Evolutionary conservation across 2,113 vertebrate species (phyloP), one percentile per base, ranked within the genome.

Genomic region (Anarrhichthys ocellatus): DNA sequence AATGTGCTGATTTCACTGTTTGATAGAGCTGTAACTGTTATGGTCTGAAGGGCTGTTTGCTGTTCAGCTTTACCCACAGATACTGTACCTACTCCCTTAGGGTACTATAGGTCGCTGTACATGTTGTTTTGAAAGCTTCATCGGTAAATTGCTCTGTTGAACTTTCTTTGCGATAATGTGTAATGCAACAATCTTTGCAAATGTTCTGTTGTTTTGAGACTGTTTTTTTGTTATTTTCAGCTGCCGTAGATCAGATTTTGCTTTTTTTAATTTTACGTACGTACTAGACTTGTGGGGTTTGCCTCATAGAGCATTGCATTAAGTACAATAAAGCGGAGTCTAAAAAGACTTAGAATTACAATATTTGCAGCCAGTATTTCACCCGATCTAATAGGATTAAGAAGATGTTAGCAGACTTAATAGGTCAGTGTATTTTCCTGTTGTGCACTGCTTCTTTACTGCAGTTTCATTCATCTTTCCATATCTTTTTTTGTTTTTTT

Each of bases 1-100:
- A 40, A 76, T 83, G 78, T 83, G 81, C 87, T 91, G 88, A 80
- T 85, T 70, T 62, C 18, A 76, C 73, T 76, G 79, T 86, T 84
- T 66, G 56, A 64, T 44, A 61, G 80, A 67, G 76, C 36, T 82
- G 52, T 40, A 54, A 24, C 32, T 74, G 44, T 79, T 76, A 64
- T 81, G 62, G 65, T 69, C 74, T 69, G 40, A 68, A 3, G 11
- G 56, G 7, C n/a, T 86, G 59, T 84, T 82, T 87, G 68, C 56
- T 68, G 24, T 75, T 61, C 65, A 44, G 18, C 9, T 64, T 54
- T 75, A 64, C 38, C 44, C 24, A 24, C 11, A 61, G 54, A 81
- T 83, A 61, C 36, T 58, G 56, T 13, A 50, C 48, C 38, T 78
- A n/a, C 34, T 14, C 7, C 42, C 20, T 38, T 0, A 56, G 38